Evolutionary conservation across 2,113 vertebrate genomes (phyloP).

Genomic region (Saccopteryx leptura): DNA sequence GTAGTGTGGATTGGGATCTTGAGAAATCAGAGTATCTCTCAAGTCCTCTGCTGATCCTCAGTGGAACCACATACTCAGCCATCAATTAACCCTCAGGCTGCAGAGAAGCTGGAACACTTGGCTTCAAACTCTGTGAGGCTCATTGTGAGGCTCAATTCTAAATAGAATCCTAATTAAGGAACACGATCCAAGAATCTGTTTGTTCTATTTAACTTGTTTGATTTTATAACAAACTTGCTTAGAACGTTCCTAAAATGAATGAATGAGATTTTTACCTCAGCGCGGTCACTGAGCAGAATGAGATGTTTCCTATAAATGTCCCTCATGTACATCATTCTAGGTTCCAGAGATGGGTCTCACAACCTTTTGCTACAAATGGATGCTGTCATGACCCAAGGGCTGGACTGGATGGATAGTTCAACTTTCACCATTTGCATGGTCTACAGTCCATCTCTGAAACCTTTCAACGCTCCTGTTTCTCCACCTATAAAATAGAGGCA

Average conservation of each 20-base stretch:
- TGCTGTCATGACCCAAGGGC: background rate
- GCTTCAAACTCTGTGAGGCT: background rate
- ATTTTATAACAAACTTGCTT: background rate
- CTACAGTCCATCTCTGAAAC: background rate
- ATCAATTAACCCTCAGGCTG: background rate
- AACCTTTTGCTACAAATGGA: background rate
- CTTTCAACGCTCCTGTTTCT: background rate
- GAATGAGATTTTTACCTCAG: background rate
- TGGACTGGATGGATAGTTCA: background rate
- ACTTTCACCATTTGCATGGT: background rate
- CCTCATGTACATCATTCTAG: background rate
- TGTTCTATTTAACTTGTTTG: slow-evolving; percentile 24
- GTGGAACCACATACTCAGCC: background rate
- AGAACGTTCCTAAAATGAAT: background rate
- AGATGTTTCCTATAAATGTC: background rate
- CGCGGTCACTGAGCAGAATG: background rate
- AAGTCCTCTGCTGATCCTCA: background rate
- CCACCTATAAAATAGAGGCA: background rate
- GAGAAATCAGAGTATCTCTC: background rate
- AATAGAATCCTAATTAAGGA: background rate
- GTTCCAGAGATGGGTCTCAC: background rate
- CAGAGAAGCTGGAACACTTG: background rate
- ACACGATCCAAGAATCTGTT: background rate
- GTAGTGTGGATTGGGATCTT: background rate
- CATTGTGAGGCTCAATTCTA: slow-evolving; percentile 3